Conservation (phyloP, 1,140 invertebrate species). For the Temnothorax nylanderi region DNA sequence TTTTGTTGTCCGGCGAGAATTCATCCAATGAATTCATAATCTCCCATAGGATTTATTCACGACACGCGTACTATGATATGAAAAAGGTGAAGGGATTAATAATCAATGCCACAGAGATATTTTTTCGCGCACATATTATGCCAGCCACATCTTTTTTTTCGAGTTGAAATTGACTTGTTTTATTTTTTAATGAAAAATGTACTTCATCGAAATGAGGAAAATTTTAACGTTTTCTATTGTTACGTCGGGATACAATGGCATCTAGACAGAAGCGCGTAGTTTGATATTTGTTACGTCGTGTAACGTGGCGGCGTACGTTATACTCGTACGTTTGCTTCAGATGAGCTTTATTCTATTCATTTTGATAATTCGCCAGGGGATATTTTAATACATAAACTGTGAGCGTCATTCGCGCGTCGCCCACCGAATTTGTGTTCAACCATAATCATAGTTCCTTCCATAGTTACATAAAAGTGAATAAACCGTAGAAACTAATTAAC, state of each 20-base stretch:
- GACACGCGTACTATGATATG: background rate
- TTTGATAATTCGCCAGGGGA: constrained; percentile 49
- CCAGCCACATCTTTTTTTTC: background rate
- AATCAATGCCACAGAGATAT: background rate
- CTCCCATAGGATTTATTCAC: constrained; percentile 7
- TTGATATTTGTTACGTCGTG: constrained; percentile 35
- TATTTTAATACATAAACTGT: constrained; percentile 47
- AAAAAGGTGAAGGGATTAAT: constrained; percentile 30
- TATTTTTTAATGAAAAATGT: background rate
- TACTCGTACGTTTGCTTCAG: constrained; percentile 19
- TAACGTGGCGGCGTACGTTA: constrained; percentile 7
- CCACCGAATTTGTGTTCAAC: constrained; percentile 17
- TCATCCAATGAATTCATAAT: constrained; percentile 47
- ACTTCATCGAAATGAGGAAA: background rate
- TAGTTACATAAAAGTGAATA: constrained; percentile 31
- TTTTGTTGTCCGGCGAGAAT: constrained; percentile 35
- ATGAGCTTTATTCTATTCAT: constrained; percentile 49
- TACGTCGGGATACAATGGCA: background rate
- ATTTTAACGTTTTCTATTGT: constrained; percentile 12
- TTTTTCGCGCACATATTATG: background rate
- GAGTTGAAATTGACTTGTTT: background rate
- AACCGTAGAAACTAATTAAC: background rate
- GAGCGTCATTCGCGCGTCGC: constrained; percentile 13
- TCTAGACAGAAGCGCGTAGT: background rate
- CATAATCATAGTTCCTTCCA: background rate